Base-by-base conservation (phyloP, 1,140 invertebrate species). In the Temnothorax curvispinosus region DNA sequence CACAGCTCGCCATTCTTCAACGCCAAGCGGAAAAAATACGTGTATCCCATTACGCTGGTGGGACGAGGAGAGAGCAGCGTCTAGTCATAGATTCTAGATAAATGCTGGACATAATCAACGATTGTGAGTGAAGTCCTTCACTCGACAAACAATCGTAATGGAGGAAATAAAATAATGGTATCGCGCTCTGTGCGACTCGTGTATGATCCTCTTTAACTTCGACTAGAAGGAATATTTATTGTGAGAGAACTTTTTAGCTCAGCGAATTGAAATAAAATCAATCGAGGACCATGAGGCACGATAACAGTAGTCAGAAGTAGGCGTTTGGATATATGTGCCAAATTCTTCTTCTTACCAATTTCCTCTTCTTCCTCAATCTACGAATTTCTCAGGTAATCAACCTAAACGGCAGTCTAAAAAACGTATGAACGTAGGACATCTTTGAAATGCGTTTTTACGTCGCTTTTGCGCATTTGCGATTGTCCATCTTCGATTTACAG, bases 21-120 rank as follows among this genome's bases (percentile, higher is more conserved):
- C 81, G 95, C 96, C 1, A 95, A 96, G 90, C 93, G 96, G 88
- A 97, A 97, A 88, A 96, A 96, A 87, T 96, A 96, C 89, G 95
- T 96, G 72, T 97, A 96, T 92, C 96, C 96, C 8, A 95, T 96
- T 35, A 96, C 95, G 0, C 90, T 96, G 67, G 92, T 96, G 72
- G 95, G 95, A 65, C 96, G 94, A 62, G 96, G 96, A 5, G 96
- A 96, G 88, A 96, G 96, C 90, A 96, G 96, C 91, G 96, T 96
- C 80, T 96, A 94, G 90, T 65, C 50, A 64, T 71, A 54, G 18
- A 27, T 38, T 69, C 9, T 47, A 44, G 21, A 27, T 41, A 3
- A 11, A 13, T n/a, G 11, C 32, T 11, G 38, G 18, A n/a, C 62
- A 56, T 62, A 27, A 32, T 80, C 60, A 78, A 65, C 41, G 54